Evolutionary conservation across 2,888 invertebrate genomes (phyloP), one percentile per base, ranked within the genome.

Genomic region (Lasioglossum vierecki): DNA sequence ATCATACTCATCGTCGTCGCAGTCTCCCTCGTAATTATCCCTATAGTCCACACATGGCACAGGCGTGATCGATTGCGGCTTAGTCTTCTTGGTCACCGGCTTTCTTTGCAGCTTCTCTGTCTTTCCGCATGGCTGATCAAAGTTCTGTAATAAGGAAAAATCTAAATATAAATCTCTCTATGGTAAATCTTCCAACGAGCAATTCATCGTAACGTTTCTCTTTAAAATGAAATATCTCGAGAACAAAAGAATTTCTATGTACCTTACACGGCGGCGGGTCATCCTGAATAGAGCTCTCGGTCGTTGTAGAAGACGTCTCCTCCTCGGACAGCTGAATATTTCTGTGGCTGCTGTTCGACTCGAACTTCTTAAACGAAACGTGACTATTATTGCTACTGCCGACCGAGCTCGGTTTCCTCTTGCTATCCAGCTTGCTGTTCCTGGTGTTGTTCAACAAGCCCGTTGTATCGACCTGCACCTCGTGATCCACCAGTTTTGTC

Each of bases 281-380:
- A 82, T 97, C 97, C 80, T 96, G 96, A 89, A 96, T 95, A 72
- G 97, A 97, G 89, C 97, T 97, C 92, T 97, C 97, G 4, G 97
- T 97, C 11, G 97, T 97, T 3, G 97, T 97, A 0, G 97, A 97
- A 13, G 97, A 97, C 2, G 96, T 96, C 91, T 97, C 97, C 92
- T 97, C 97, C 92, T 97, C 96, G 68, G 95, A 95, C 88, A 95
- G 95, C 84, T 94, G 93, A 80, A 93, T 85, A 57, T 89, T 86
- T 88, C 95, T 94, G 79, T 94, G 95, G 91, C 92, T 92, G 92
- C 91, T 92, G 88, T 89, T 92, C 88, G 93, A 68, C 57, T 95
- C 94, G 71, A 92, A 93, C 87, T 95, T 95, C 75, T 93, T 93
- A 88, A 92, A 93, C 75, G 92, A 91, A 70, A 90, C 79, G 71